Conservation (phyloP, 2,113 vertebrate species). For the Archilochus colubris region DNA sequence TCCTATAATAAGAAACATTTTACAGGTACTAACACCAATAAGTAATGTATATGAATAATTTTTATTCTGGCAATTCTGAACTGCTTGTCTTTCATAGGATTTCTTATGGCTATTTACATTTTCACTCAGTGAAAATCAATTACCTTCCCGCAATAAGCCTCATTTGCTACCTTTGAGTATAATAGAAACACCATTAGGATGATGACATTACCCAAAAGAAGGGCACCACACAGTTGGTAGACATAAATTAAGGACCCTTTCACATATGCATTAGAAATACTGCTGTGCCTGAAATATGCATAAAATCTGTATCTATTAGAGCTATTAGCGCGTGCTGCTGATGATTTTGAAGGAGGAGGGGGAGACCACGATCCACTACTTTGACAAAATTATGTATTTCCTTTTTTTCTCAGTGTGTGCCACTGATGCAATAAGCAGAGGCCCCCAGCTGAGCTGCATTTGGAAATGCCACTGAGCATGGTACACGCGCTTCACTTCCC, state of each 20-base stretch:
- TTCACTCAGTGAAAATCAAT: slow-evolving; percentile 90
- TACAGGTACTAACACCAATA: slow-evolving; percentile 73
- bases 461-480: slow-evolving; percentile 97
- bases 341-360: slow-evolving; percentile 77
- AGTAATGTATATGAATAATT: slow-evolving; percentile 73
- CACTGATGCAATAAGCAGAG: slow-evolving; percentile 83
- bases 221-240: slow-evolving; percentile 94
- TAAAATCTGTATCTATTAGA: slow-evolving; percentile 85
- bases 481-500: slow-evolving; percentile 86
- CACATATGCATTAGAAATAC: slow-evolving; percentile 89
- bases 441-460: slow-evolving; percentile 90
- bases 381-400: slow-evolving; percentile 86
- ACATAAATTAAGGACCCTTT: slow-evolving; percentile 89
- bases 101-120: slow-evolving; percentile 88
- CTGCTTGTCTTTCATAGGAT: slow-evolving; percentile 83
- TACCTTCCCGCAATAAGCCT: slow-evolving; percentile 93
- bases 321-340: slow-evolving; percentile 81
- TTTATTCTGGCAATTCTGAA: slow-evolving; percentile 73
- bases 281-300: slow-evolving; percentile 92
- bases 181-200: slow-evolving; percentile 97
- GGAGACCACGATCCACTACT: slow-evolving; percentile 79
- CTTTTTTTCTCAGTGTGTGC: slow-evolving; percentile 75
- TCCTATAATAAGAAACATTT: slow-evolving; percentile 61
- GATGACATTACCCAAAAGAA: slow-evolving; percentile 93
- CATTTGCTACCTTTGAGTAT: slow-evolving; percentile 97